Evolutionary conservation across 2,113 vertebrate species (phyloP).

Genomic region (Peucedramus taeniatus): DNA sequence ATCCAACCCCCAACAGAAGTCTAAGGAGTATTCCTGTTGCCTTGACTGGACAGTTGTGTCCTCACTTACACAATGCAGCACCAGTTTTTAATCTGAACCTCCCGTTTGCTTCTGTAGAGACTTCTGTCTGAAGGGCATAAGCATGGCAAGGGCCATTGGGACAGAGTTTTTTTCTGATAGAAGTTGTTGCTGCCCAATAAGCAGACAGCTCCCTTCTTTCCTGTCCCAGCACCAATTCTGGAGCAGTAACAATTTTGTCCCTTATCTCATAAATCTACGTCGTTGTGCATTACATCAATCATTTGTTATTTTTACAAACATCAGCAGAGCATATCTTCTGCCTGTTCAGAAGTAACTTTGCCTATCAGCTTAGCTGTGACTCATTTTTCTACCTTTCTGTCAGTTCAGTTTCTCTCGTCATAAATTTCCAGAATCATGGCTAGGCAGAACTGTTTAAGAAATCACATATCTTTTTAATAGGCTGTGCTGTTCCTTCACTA

Average conservation of each 20-base stretch:
- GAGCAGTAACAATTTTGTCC: background rate
- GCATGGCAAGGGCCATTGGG: rapidly evolving
- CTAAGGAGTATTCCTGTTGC: background rate
- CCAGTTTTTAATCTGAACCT: background rate
- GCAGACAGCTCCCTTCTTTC: background rate
- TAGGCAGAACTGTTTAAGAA: background rate
- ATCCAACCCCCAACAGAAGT: too few species aligned
- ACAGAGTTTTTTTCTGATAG: background rate
- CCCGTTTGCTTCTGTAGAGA: background rate
- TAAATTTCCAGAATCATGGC: background rate
- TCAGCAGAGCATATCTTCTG: background rate
- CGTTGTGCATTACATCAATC: background rate
- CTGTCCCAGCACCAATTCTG: background rate
- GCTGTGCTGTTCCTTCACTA: background rate
- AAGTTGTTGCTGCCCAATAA: background rate
- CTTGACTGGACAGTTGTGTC: background rate
- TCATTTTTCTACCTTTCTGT: background rate
- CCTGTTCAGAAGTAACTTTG: background rate
- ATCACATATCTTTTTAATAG: background rate
- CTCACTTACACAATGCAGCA: background rate
- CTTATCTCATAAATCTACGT: background rate
- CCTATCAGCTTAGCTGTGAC: background rate
- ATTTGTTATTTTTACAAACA: background rate
- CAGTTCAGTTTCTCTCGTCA: background rate
- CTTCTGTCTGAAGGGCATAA: background rate